Percentiles rank a stretch among this genome's conserved stretches.
phyloP scores from a whole-genome alignment of 2,113 vertebrate species.

The Bombycilla garrulus region DNA sequence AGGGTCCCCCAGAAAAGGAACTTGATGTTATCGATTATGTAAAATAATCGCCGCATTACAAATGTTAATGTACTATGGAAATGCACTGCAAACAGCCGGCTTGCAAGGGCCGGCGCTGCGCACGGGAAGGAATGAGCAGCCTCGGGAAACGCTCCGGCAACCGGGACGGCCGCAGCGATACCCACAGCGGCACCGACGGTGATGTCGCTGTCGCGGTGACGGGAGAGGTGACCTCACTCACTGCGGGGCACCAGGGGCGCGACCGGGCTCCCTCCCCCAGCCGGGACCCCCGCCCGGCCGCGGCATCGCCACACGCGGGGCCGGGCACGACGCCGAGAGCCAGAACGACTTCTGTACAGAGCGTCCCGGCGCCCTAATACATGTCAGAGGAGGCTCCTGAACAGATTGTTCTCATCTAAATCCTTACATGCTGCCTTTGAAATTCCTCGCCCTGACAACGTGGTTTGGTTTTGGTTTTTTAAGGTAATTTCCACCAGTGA shows the following conservation, averaged over 20 bases:
- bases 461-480: background rate
- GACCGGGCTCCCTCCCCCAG: background rate
- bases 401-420: background rate
- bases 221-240: rapidly evolving
- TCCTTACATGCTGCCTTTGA: background rate
- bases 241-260: background rate
- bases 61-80: conserved; percentile 73
- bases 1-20: conserved; percentile 70
- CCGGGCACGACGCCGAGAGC: background rate
- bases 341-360: background rate
- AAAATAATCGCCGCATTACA: conserved; percentile 73
- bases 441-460: background rate
- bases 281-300: background rate
- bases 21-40: conserved; percentile 80
- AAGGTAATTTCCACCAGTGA: background rate
- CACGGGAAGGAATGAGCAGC: background rate
- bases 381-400: background rate
- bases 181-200: rapidly evolving
- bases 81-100: conserved; percentile 51
- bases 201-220: rapidly evolving
- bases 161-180: background rate
- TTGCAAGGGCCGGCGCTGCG: background rate
- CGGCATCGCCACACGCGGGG: background rate
- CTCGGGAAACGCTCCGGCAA: background rate
- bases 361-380: rapidly evolving